Conservation (phyloP, 2,797 vertebrate genomes). For the Sternarchorhynchus goeldii region DNA sequence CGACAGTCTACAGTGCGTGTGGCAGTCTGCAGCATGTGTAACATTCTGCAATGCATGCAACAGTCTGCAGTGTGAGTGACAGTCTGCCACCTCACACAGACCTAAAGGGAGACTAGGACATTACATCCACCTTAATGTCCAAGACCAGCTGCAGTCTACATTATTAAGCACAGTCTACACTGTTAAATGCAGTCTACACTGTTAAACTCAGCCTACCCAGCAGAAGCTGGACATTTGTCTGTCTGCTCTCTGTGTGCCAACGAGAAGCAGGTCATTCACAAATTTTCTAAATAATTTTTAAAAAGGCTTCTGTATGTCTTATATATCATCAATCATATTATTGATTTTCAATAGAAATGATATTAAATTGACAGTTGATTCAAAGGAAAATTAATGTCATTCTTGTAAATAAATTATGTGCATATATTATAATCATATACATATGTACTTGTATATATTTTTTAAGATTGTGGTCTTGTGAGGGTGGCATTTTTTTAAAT, state of each 20-base stretch:
- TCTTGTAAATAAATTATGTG: no score
- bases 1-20: no score
- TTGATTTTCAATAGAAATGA: constrained; percentile 1
- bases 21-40: no score
- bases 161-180: no score
- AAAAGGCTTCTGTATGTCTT: not conserved
- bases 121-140: constrained; percentile 14
- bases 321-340: constrained; percentile 1
- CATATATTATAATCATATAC: no score
- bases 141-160: constrained; percentile 13
- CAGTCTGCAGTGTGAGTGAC: no score
- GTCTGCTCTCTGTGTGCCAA: not conserved
- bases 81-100: not conserved
- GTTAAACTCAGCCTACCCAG: no score
- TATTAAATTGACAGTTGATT: not conserved
- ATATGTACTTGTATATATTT: not conserved
- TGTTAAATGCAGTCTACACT: no score
- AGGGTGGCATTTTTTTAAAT: not conserved
- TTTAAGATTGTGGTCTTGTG: not conserved
- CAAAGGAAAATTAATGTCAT: not conserved
- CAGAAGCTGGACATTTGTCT: no score
- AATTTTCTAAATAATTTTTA: not conserved
- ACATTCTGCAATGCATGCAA: no score
- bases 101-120: constrained; percentile 2
- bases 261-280: not conserved